Evolutionary conservation across 2,797 vertebrate species (phyloP).

Genomic region (Tapera naevia): DNA sequence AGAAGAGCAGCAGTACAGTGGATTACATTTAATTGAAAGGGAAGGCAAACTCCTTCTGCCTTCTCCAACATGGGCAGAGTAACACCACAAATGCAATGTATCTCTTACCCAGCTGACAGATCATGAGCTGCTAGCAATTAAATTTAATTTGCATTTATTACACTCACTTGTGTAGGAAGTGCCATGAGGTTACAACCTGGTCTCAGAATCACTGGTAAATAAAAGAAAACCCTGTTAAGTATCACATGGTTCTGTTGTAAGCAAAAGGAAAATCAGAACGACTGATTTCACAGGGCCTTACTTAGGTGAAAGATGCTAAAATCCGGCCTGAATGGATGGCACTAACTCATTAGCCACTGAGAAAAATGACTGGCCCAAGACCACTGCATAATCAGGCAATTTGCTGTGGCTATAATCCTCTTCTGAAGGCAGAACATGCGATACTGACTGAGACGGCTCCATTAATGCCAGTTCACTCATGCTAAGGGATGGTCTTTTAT

Average conservation of each 20-base stretch:
- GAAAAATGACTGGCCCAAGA: neutral
- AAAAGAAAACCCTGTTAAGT: neutral
- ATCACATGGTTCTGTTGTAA: neutral
- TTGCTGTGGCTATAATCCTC: neutral
- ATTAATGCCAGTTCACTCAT: conserved; percentile 7
- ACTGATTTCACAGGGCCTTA: neutral
- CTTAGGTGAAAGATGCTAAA: neutral
- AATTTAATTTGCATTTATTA: neutral
- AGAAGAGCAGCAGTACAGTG: neutral
- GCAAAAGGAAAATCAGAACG: neutral
- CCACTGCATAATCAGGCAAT: neutral
- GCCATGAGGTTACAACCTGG: neutral
- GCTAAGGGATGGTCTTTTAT: neutral
- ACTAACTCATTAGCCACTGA: neutral
- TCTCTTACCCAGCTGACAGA: neutral
- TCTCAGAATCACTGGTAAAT: neutral
- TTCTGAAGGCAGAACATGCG: neutral
- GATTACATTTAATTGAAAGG: neutral
- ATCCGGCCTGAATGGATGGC: neutral
- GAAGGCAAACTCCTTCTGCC: neutral
- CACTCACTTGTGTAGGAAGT: neutral
- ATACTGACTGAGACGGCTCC: neutral
- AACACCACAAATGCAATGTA: neutral
- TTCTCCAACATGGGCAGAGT: neutral
- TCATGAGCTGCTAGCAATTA: neutral